These are phyloP conservation scores for Malthinus flaveolus DNA, from an alignment of 2,888 invertebrate genomes.

Conservation along the genomic window DNA sequence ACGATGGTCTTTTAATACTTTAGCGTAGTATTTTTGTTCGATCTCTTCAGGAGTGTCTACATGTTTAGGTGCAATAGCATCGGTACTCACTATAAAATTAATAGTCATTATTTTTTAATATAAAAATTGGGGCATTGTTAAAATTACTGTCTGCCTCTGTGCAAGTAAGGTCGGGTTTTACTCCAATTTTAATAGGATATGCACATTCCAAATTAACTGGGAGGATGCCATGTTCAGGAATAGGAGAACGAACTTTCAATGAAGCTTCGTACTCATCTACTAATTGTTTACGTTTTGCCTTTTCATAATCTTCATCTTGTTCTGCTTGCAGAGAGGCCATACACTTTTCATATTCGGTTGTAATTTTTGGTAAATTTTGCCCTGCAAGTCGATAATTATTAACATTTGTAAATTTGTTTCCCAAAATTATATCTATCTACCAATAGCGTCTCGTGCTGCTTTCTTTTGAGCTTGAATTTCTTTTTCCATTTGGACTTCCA, in stretches of 20 bases:
- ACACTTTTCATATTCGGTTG: slow-evolving; percentile 49
- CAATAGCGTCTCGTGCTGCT: slow-evolving; percentile 42
- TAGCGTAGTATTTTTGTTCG: slow-evolving; percentile 49
- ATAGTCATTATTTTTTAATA: not conserved
- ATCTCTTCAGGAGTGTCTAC: slow-evolving; percentile 51
- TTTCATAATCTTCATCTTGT: slow-evolving; percentile 37
- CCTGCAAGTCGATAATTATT: not conserved
- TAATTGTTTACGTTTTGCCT: slow-evolving; percentile 37
- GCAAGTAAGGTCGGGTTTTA: slow-evolving; percentile 43
- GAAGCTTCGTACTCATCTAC: slow-evolving; percentile 48
- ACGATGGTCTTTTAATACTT: slow-evolving; percentile 46
- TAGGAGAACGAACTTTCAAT: slow-evolving; percentile 39
- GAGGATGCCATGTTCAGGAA: slow-evolving; percentile 49
- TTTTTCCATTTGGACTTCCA: slow-evolving; percentile 51
- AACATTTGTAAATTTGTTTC: no score
- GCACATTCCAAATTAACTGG: slow-evolving; percentile 45
- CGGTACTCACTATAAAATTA: slow-evolving; percentile 20
- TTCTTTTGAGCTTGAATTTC: slow-evolving; percentile 45
- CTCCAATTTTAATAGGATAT: slow-evolving; percentile 44
- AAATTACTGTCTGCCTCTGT: slow-evolving; percentile 38
- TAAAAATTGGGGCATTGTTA: not conserved
- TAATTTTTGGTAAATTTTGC: slow-evolving; percentile 31
- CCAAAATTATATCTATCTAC: slow-evolving; percentile 30
- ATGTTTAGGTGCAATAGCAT: slow-evolving; percentile 45
- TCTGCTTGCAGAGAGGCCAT: slow-evolving; percentile 39